Evolutionary conservation across 2,113 vertebrate genomes (phyloP).

Genomic region (Channa maculata): DNA sequence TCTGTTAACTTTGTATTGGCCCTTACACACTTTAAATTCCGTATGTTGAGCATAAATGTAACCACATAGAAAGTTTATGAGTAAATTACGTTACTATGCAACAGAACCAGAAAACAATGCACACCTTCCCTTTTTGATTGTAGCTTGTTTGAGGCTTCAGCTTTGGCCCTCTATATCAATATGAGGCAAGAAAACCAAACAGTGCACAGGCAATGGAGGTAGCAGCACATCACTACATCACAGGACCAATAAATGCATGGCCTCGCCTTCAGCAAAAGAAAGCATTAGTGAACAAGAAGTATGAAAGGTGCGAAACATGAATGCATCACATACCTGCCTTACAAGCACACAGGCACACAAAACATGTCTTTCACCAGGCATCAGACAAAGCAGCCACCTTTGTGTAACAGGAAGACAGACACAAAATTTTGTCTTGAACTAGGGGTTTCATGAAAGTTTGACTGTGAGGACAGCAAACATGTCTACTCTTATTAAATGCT

Average conservation of each 20-base stretch:
- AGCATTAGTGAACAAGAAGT: constrained; percentile 23
- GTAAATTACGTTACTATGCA: constrained; percentile 20
- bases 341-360: constrained; percentile 42
- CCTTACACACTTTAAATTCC: constrained; percentile 7
- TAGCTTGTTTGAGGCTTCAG: constrained; percentile 36
- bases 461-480: constrained; percentile 47
- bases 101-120: constrained; percentile 33
- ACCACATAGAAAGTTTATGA: not conserved
- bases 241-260: constrained; percentile 67
- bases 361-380: constrained; percentile 74
- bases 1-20: constrained; percentile 20
- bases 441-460: constrained; percentile 87
- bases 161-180: constrained; percentile 35
- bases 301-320: constrained; percentile 73
- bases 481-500: constrained; percentile 26
- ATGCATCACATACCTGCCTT: constrained; percentile 74
- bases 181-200: constrained; percentile 54
- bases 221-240: constrained; percentile 72
- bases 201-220: constrained; percentile 67
- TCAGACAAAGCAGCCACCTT: constrained; percentile 86
- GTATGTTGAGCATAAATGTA: constrained; percentile 8
- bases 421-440: constrained; percentile 86
- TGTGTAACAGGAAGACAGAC: constrained; percentile 93
- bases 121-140: constrained; percentile 43
- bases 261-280: constrained; percentile 45